Evolutionary conservation across 2,888 invertebrate genomes (phyloP), one percentile per base, ranked within the genome.

Genomic region (Cheilosia urbana): DNA sequence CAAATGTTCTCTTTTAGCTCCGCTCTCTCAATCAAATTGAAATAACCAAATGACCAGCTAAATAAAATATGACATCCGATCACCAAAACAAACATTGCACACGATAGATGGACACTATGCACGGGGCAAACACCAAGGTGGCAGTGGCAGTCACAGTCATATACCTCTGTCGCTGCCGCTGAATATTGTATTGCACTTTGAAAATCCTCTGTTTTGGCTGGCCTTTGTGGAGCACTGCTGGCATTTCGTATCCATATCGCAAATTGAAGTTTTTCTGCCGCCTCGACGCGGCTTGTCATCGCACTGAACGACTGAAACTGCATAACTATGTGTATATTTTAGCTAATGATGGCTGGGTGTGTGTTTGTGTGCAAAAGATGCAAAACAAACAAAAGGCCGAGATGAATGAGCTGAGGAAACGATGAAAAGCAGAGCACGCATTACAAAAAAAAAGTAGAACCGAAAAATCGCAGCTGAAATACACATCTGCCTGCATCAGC

Each of bases 31-130:
- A 71, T 71, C 71, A 60, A 71, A 60, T 71, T 71, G 40, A 47
- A 69, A 69, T 68, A 65, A 47, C 65, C 55, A 63, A 73, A 73
- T 65, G 73, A 73, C 34, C 75, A 66, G 65, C 57, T 65, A 55
- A 65, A 66, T 65, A 73, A 73, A 65, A 73, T 73, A 63, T 57
- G 53, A 45, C 73, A 65, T 57, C 55, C 75, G 65, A 65, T 58
- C 57, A 40, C 27, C 58, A 65, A 75, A 75, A 51, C 75, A 75
- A 75, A 75, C 65, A 75, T 57, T 49, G 37, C 65, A 49, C 40
- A 51, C 40, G 37, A 45, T 51, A 53, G 40, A 53, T 21, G 19
- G 34, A 42, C 57, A 69, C 17, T 19, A 2, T 34, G 17, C 21
- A 49, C 47, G 51, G 51, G n/a, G 58, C 57, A 27, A 51, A 27